Evolutionary conservation across 1,140 invertebrate species (phyloP), one percentile per base, ranked within the genome.

Genomic region (Colletes latitarsis): DNA sequence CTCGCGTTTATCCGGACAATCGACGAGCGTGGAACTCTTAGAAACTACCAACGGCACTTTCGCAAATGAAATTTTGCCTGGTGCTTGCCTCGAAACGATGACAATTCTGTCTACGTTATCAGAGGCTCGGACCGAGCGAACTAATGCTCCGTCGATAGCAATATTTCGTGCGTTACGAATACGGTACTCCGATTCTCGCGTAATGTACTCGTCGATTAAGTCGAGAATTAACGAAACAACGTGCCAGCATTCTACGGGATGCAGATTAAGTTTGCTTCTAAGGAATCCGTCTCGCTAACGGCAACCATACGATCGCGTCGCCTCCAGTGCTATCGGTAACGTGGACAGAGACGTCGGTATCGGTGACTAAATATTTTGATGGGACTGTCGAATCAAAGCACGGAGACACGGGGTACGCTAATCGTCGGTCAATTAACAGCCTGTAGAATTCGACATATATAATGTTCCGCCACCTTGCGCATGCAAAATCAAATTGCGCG

Each of bases 241-340:
- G 82, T 81, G 77, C 5, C 81, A 84, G 85, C 82, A 85, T 79
- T 88, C 85, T 60, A 87, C 79, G 80, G 74, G 82, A 69, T 84
- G 84, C 83, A 83, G 84, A 88, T 89, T 89, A 86, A 81, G 63
- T 75, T 55, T 85, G 88, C 88, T 92, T 91, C 84, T 90, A 90
- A 89, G 91, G 91, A 91, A 92, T 92, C 90, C 91, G 90, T 91
- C 91, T 92, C 90, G 86, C 83, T 92, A 90, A 91, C 88, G 88
- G 90, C 89, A 91, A 84, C 91, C 90, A 55, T 90, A 91, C 82
- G 85, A 89, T 74, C 84, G 83, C 78, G 76, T 78, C 79, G 81
- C 79, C 90, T 30, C 84, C 81, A 90, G 79, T 87, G 84, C 70
- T 60, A 77, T 43, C 58, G 66, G 58, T 79, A 81, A 78, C 68